Evolutionary conservation across 2,888 invertebrate genomes (phyloP).

Genomic region (Melinopterus prodromus): DNA sequence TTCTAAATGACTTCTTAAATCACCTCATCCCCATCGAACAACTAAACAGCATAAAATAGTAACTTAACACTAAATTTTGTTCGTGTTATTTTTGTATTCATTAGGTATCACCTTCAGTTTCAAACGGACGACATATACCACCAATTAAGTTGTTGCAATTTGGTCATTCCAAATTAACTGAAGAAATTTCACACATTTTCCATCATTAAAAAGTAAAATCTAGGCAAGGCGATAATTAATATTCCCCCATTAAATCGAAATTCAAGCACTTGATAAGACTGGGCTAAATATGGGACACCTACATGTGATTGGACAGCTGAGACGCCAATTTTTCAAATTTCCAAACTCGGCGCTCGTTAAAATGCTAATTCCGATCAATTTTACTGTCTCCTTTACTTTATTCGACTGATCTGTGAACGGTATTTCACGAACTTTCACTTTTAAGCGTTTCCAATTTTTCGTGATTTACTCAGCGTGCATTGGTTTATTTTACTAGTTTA

Average conservation of each 20-base stretch:
- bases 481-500: not conserved
- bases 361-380: not conserved
- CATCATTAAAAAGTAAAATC: conserved; percentile 4
- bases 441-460: not conserved
- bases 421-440: not conserved
- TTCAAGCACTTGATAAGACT: not conserved
- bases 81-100: too few relatives aligned
- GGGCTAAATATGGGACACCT: not conserved
- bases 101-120: too few relatives aligned
- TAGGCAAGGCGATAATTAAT: not conserved
- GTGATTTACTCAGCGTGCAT: not conserved
- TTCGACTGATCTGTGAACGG: not conserved
- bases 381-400: not conserved
- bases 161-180: not conserved
- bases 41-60: too few relatives aligned
- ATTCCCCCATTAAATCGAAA: not conserved
- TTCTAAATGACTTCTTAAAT: too few relatives aligned
- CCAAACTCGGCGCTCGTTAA: not conserved
- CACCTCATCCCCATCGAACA: too few relatives aligned
- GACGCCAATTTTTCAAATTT: not conserved
- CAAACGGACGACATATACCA: too few relatives aligned
- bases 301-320: not conserved
- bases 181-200: not conserved
- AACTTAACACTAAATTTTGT: too few relatives aligned
- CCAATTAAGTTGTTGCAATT: not conserved